These are phyloP conservation scores for Synodontis membranacea DNA, from an alignment of 2,113 vertebrate species.

Conservation along the genomic window DNA sequence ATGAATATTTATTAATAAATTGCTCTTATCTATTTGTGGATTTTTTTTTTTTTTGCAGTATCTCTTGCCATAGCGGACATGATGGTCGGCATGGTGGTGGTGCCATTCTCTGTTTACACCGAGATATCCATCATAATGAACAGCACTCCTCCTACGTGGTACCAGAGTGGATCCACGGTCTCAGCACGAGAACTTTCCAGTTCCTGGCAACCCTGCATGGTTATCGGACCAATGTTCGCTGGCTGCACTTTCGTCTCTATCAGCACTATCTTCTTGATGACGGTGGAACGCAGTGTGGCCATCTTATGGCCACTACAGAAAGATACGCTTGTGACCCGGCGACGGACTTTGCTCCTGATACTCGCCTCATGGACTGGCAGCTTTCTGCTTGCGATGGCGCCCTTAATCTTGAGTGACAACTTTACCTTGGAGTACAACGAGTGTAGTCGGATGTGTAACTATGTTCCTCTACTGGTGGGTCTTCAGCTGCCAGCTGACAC, in stretches of 20 bases:
- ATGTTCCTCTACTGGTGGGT: slow-evolving; percentile 62
- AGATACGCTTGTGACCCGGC: slow-evolving; percentile 73
- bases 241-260: slow-evolving; percentile 85
- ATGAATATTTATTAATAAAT: neutral
- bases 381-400: slow-evolving; percentile 73
- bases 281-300: slow-evolving; percentile 78
- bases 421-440: slow-evolving; percentile 79
- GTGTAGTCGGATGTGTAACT: slow-evolving; percentile 84
- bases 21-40: neutral
- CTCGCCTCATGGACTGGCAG: slow-evolving; percentile 75
- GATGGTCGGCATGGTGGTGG: slow-evolving; percentile 77
- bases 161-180: slow-evolving; percentile 58
- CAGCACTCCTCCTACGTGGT: slow-evolving; percentile 63
- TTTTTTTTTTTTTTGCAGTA: slow-evolving; percentile 55
- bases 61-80: slow-evolving; percentile 80
- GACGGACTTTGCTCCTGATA: slow-evolving; percentile 71
- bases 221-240: slow-evolving; percentile 80
- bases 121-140: slow-evolving; percentile 76
- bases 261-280: slow-evolving; percentile 82
- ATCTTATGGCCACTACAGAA: slow-evolving; percentile 79
- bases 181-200: slow-evolving; percentile 25
- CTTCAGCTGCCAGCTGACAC: slow-evolving; percentile 59
- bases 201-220: slow-evolving; percentile 74
- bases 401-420: slow-evolving; percentile 70
- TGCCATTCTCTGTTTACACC: slow-evolving; percentile 80